Conservation (phyloP, 2,797 vertebrate species). For the Oryzias sinensis region DNA sequence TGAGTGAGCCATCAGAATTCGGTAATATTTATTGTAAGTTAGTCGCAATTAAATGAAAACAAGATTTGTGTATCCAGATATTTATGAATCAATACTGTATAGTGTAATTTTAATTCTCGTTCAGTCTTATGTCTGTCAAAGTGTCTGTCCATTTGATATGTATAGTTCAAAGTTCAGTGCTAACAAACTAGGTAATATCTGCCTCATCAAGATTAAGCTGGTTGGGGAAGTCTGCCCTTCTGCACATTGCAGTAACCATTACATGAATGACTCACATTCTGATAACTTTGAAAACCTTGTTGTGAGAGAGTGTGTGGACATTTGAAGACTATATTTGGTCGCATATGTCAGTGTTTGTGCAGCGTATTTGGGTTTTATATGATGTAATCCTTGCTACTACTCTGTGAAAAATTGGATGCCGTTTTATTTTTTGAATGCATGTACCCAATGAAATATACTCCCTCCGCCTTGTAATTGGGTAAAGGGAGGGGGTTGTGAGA, state of each 20-base stretch:
- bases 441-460: conserved; percentile 56
- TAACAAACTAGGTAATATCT: conserved; percentile 47
- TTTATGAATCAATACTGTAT: too few species aligned
- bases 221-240: conserved; percentile 34
- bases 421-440: conserved; percentile 35
- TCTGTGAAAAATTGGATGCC: conserved; percentile 14
- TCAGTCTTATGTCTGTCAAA: conserved; percentile 23
- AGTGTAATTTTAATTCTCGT: neutral
- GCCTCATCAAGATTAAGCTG: conserved; percentile 36
- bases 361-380: conserved; percentile 18
- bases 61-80: too few species aligned
- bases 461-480: conserved; percentile 65
- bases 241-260: conserved; percentile 43
- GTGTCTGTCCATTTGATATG: conserved; percentile 33
- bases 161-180: conserved; percentile 49
- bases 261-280: conserved; percentile 42
- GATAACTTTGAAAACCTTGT: conserved; percentile 41
- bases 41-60: too few species aligned
- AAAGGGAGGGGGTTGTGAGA: conserved; percentile 58
- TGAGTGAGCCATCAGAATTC: too few species aligned
- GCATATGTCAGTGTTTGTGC: conserved; percentile 35
- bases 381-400: conserved; percentile 14
- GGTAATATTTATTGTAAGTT: too few species aligned
- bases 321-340: conserved; percentile 23
- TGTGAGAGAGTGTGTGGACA: conserved; percentile 29